Evolutionary conservation across 2,797 vertebrate species (phyloP).

Genomic region (Microtus californicus): DNA sequence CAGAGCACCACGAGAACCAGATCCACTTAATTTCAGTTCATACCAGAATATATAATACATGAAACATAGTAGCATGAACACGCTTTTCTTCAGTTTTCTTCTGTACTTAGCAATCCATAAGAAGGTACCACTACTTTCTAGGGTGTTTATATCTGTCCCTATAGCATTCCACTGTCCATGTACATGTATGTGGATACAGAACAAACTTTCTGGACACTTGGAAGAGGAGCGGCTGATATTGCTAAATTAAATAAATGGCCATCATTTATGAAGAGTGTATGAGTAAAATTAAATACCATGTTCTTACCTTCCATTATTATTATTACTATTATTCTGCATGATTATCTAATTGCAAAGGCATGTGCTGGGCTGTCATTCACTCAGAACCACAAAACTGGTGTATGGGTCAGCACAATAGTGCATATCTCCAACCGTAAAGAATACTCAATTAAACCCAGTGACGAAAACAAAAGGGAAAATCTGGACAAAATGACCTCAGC

Average conservation of each 20-base stretch:
- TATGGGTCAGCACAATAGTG: not conserved
- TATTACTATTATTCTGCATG: not conserved
- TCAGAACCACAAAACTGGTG: not conserved
- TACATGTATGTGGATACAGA: not conserved
- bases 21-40: slow-evolving; percentile 16
- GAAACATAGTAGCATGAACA: not conserved
- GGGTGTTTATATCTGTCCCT: not conserved
- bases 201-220: not conserved
- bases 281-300: not conserved
- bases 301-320: not conserved
- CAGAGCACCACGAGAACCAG: not conserved
- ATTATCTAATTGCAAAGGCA: not conserved
- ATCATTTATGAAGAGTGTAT: slow-evolving; percentile 5
- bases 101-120: not conserved
- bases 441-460: slow-evolving; percentile 9
- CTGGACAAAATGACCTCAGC: slow-evolving; percentile 50
- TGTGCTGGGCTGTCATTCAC: not conserved
- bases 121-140: not conserved
- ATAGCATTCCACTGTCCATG: not conserved
- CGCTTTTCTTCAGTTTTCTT: not conserved
- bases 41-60: not conserved
- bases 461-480: slow-evolving; percentile 10
- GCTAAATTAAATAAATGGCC: not conserved
- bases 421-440: slow-evolving; percentile 40
- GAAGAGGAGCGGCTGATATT: not conserved